Evolutionary conservation across 2,113 vertebrate genomes (phyloP).

Genomic region (Ramphastos sulfuratus): DNA sequence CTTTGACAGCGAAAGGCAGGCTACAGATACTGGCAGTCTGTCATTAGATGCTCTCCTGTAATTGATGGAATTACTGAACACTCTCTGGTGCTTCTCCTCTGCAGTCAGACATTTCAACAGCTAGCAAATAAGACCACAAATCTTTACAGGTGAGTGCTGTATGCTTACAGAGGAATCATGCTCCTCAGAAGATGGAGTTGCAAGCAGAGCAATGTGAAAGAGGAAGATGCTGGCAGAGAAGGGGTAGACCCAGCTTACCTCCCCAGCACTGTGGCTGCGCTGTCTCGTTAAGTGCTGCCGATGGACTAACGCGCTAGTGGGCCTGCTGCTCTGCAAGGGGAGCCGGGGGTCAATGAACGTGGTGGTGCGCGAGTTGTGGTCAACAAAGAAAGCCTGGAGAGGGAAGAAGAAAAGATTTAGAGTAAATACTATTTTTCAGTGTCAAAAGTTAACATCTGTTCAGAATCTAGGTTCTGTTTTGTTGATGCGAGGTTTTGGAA

Average conservation of each 20-base stretch:
- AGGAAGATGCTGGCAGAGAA: background rate
- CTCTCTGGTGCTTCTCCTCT: background rate
- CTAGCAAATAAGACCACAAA: background rate
- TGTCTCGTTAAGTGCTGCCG: slow-evolving; percentile 94
- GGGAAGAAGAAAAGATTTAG: background rate
- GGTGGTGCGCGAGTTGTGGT: slow-evolving; percentile 97
- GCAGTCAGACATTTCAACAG: background rate
- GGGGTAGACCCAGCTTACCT: slow-evolving; percentile 76
- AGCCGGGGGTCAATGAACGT: slow-evolving; percentile 98
- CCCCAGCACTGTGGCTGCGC: slow-evolving; percentile 96
- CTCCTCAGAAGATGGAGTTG: background rate
- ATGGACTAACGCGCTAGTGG: slow-evolving; percentile 90
- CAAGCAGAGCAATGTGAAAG: fast-evolving
- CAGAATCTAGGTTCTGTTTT: background rate
- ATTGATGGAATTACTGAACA: background rate
- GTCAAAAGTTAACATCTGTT: background rate
- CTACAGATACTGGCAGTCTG: background rate
- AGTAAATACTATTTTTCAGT: background rate
- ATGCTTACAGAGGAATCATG: fast-evolving
- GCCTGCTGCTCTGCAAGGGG: slow-evolving; percentile 92
- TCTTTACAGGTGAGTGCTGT: background rate
- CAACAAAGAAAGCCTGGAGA: slow-evolving; percentile 93
- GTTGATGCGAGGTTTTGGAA: background rate
- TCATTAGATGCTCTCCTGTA: slow-evolving; percentile 36
- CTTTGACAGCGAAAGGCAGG: background rate